Percentiles rank a stretch among this genome's conserved stretches.
These are phyloP conservation scores for Columbina picui DNA, from an alignment of 2,113 vertebrate species.

Conservation along the genomic window DNA sequence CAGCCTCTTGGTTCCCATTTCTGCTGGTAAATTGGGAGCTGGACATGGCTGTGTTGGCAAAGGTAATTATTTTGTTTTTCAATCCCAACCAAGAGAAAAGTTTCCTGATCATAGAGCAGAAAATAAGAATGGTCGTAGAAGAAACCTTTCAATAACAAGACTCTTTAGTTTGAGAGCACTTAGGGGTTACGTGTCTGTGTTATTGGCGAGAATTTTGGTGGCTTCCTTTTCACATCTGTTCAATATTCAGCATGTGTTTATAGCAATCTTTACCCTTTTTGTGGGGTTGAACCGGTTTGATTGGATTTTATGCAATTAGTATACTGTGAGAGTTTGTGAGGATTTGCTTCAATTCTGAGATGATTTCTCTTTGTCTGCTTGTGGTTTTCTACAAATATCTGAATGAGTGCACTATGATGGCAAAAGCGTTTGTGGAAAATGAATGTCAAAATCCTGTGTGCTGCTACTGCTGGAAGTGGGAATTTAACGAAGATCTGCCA, in stretches of 20 bases:
- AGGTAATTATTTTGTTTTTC: background rate
- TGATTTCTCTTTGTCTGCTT: slow-evolving; percentile 26
- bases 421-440: slow-evolving; percentile 9
- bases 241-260: background rate
- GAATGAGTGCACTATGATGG: background rate
- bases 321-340: background rate
- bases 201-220: background rate
- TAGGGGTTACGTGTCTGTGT: background rate
- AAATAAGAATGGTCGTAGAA: background rate
- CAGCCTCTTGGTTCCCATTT: background rate
- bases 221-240: background rate
- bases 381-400: background rate
- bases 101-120: background rate
- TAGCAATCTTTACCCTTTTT: slow-evolving; percentile 18
- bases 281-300: slow-evolving; percentile 17
- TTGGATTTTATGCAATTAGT: slow-evolving; percentile 28
- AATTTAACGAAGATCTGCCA: background rate
- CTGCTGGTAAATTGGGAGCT: background rate
- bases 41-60: background rate
- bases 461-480: background rate
- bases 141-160: background rate
- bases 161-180: background rate
- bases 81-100: background rate
- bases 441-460: background rate
- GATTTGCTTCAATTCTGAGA: slow-evolving; percentile 12